Conservation (phyloP, 2,113 vertebrate species). For the Prunella himalayana region DNA sequence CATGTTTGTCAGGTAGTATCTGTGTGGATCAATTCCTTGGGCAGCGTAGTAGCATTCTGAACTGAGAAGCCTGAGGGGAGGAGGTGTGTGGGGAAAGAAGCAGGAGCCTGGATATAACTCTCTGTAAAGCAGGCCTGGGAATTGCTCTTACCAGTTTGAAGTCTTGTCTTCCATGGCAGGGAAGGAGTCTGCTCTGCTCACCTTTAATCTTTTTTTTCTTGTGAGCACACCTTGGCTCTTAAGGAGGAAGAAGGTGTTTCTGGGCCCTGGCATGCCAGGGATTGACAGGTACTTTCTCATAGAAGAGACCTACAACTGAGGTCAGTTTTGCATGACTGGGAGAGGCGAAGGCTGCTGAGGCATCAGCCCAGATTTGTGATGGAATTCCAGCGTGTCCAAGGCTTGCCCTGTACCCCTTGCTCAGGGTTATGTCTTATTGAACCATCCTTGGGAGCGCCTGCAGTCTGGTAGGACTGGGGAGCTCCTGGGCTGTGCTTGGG, state of each 20-base stretch:
- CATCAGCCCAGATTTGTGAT: neutral
- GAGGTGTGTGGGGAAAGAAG: neutral
- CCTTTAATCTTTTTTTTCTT: neutral
- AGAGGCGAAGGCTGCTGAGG: neutral
- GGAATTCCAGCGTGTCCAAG: neutral
- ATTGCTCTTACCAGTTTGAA: neutral
- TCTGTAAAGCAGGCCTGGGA: neutral
- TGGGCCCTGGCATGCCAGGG: neutral
- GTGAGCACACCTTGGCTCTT: neutral
- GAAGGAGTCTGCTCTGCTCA: neutral
- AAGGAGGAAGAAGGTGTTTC: neutral
- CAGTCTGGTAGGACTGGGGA: neutral
- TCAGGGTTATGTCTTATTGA: neutral
- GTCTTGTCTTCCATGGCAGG: neutral
- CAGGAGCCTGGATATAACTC: neutral
- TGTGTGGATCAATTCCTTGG: neutral
- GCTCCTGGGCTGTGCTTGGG: neutral
- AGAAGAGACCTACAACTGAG: neutral
- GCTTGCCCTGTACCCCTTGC: neutral
- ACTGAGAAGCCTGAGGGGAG: neutral
- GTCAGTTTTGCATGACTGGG: accelerated
- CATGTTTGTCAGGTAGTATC: neutral
- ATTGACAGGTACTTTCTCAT: neutral
- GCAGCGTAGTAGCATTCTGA: neutral
- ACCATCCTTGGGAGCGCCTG: neutral